Percentiles rank a stretch among this genome's conserved stretches.
Conservation (phyloP, 2,113 vertebrate genomes). For the Propithecus coquereli region DNA sequence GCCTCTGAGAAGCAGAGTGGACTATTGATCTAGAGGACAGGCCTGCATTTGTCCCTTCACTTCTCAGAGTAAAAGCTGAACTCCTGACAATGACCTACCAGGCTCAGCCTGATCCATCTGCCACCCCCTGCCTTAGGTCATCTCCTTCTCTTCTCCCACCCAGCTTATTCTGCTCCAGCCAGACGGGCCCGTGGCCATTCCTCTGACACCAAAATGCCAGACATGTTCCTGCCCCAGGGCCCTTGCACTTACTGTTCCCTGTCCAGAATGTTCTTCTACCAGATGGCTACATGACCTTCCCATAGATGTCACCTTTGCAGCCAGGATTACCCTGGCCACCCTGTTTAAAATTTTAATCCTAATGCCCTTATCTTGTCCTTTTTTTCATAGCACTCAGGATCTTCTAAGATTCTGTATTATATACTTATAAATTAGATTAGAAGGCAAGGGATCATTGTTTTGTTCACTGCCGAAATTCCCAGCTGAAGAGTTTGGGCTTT, state of each 20-base stretch:
- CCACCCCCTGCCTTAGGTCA: fast-evolving
- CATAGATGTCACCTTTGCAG: background rate
- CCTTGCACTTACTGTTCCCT: background rate
- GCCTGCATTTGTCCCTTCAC: background rate
- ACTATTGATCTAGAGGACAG: background rate
- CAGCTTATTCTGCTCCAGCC: background rate
- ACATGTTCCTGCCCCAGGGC: background rate
- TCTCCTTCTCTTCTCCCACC: background rate
- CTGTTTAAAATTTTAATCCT: background rate
- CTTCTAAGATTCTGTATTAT: background rate
- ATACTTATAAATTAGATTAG: background rate
- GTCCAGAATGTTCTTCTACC: background rate
- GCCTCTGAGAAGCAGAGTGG: background rate
- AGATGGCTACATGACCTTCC: background rate
- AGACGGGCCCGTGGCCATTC: no score
- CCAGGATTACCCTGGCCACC: background rate
- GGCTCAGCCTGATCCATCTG: background rate
- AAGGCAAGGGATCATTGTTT: background rate
- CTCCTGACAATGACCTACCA: background rate
- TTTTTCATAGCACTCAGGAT: background rate
- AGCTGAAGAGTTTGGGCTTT: background rate
- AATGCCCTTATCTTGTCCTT: background rate
- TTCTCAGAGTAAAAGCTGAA: background rate
- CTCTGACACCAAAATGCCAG: background rate
- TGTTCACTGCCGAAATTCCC: background rate